Evolutionary conservation across 23 tunicate species (phyloP), one percentile per base, ranked within the genome.

Genomic region (Trididemnum clinides): DNA sequence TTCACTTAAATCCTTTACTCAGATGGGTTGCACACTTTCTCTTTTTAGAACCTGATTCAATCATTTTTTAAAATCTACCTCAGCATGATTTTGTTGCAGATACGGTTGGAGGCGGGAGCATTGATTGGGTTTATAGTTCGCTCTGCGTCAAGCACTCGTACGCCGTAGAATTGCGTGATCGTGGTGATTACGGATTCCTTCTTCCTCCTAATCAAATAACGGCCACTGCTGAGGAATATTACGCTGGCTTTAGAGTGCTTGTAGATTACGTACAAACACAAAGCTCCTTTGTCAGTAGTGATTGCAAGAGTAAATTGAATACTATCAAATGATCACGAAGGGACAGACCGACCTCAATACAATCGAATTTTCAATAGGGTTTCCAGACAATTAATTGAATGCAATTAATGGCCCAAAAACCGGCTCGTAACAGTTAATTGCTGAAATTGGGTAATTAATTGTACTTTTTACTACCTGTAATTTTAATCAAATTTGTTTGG

Each of bases 161-260:
- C 72, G 96, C 85, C 19, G 87, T 91, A 25, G 98, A 95, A 50
- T 49, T 95, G 62, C 81, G 98, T 26, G 98, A 95, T 59, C 64
- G 34, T 7, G 98, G 98, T 4, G 51, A 79, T 12, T 73, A 79
- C 51, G 98, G 93, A 0, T 93, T 93, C 51, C 35, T 84, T 49
- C 75, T 93, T 25, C 98, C 98, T 2, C 58, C 76, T 7, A 12
- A 31, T 22, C 50, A 86, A 6, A 86, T 91, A 44, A 57, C 81
- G 33, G 88, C 96, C 21, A 86, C 96, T 12, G 96, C 96, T 10
- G 84, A 81, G 34, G 96, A 91, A 86, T 91, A 91, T 44, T 91
- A 54, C 78, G 87, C 72, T 7, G 96, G 86, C 62, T 34, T 91
- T 19, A 86, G 75, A 72, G 90, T 82, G 4, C 80, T 91, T 3